A percentile compares a stretch with the other conserved stretches of the same genome.
Evolutionary conservation across 2,797 vertebrate species (phyloP).

Genomic region (Chloroceryle amazona): DNA sequence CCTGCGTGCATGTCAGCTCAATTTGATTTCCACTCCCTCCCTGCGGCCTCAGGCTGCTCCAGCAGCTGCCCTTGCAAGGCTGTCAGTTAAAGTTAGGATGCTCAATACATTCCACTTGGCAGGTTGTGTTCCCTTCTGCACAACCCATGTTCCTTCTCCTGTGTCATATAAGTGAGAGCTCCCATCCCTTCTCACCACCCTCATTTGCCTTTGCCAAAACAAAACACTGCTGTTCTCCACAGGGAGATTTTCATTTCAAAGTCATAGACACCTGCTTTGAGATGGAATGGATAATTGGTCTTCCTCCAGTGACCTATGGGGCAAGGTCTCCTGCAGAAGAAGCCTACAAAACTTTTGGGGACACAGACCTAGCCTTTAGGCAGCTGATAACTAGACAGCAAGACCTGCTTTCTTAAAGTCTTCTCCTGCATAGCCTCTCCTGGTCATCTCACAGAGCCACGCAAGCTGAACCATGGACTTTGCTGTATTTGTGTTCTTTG

Average conservation of each 20-base stretch:
- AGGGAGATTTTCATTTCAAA: neutral
- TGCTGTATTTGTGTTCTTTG: neutral
- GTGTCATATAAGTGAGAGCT: neutral
- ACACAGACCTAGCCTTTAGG: neutral
- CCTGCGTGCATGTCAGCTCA: neutral
- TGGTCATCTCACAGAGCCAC: neutral
- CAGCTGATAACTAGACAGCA: neutral
- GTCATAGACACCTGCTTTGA: neutral
- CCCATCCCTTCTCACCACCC: neutral
- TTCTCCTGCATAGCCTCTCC: neutral
- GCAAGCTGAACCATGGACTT: neutral
- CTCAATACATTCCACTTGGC: neutral
- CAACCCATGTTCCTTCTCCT: neutral
- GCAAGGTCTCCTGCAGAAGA: neutral
- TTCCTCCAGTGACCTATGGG: neutral
- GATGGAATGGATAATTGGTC: neutral
- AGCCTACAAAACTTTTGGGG: neutral
- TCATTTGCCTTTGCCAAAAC: neutral
- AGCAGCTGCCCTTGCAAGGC: neutral
- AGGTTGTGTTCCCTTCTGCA: neutral
- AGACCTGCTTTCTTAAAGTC: neutral
- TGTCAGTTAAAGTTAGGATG: conserved; percentile 33
- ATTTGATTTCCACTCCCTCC: neutral
- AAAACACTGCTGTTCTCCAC: neutral
- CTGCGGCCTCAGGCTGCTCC: neutral